Conservation (phyloP, 2,888 invertebrate genomes). For the Cephus nigrinus region DNA sequence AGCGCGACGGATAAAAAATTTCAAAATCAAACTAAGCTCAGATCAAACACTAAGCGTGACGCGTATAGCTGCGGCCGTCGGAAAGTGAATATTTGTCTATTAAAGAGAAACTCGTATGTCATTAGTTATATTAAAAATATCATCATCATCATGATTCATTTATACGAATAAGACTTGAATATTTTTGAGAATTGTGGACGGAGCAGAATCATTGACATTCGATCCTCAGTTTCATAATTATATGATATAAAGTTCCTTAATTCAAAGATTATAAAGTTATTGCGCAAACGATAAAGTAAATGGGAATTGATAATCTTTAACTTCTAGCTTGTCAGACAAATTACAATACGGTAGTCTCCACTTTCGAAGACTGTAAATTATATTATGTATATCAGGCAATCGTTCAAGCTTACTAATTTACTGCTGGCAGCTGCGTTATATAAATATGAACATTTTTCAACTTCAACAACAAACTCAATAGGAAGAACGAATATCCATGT, state of each 20-base stretch:
- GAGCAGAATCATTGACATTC: background rate
- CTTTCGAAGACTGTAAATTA: background rate
- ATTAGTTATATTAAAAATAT: background rate
- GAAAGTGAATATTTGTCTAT: background rate
- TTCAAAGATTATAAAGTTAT: background rate
- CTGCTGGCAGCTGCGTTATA: background rate
- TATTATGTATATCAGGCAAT: background rate
- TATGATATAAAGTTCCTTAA: background rate
- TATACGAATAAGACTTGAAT: background rate
- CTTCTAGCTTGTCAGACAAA: background rate
- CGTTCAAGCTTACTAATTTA: background rate
- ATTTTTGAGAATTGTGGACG: background rate
- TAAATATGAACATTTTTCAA: background rate
- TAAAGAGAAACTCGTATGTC: background rate
- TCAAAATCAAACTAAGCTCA: background rate
- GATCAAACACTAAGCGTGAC: background rate
- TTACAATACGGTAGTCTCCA: background rate
- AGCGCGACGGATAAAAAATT: background rate
- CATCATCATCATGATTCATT: background rate
- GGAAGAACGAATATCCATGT: background rate
- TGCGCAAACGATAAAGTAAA: background rate
- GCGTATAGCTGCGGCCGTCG: background rate
- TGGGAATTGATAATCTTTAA: background rate
- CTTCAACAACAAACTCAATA: background rate
- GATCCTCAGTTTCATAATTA: background rate